Conservation (phyloP, 2,797 vertebrate species). For the Meda fulgida region DNA sequence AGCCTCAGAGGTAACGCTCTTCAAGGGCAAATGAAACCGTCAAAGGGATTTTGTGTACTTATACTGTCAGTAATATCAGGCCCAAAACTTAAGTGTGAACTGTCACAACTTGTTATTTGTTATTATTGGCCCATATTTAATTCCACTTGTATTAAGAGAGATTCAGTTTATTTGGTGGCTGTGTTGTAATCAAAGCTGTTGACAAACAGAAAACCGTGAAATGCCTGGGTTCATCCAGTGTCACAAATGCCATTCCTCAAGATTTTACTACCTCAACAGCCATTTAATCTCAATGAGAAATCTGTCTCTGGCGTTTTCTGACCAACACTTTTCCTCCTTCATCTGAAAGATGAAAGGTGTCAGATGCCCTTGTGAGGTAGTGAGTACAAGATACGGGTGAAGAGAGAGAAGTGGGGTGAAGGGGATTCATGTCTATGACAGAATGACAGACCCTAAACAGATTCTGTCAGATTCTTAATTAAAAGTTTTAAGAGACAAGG, state of each 20-base stretch:
- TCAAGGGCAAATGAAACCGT: constrained; percentile 26
- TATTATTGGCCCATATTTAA: constrained; percentile 26
- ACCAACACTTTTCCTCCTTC: not conserved
- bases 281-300: constrained; percentile 18
- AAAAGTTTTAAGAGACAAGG: constrained; percentile 40
- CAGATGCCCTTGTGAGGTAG: constrained; percentile 15
- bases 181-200: constrained; percentile 24
- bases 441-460: constrained; percentile 45
- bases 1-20: not conserved
- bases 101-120: constrained; percentile 5
- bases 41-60: constrained; percentile 16
- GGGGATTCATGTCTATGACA: constrained; percentile 43
- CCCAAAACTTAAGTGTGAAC: constrained; percentile 7
- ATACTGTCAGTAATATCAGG: not conserved
- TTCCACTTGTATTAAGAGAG: constrained; percentile 7
- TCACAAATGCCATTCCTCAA: constrained; percentile 19
- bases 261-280: constrained; percentile 41
- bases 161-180: not conserved
- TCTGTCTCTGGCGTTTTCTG: constrained; percentile 9
- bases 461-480: constrained; percentile 49
- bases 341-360: constrained; percentile 40
- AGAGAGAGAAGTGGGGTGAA: constrained; percentile 41
- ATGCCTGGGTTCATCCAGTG: not conserved
- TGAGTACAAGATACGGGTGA: constrained; percentile 46
- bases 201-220: constrained; percentile 19